Conservation (phyloP, 2,113 vertebrate genomes). For the Sarotherodon lohbergeri region DNA sequence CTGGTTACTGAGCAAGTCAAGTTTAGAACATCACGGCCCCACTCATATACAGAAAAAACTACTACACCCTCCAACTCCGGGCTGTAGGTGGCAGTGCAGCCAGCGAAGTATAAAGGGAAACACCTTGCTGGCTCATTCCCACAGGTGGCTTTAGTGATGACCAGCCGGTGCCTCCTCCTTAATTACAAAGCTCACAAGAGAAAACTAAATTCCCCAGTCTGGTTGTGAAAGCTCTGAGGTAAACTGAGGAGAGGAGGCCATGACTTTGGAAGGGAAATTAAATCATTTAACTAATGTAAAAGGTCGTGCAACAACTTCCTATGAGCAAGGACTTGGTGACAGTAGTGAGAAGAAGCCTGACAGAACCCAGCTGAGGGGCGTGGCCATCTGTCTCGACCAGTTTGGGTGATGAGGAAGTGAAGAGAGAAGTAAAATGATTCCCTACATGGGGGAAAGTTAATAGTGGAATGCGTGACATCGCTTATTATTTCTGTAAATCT, state of each 20-base stretch:
- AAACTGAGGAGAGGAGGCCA: neutral
- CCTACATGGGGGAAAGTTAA: neutral
- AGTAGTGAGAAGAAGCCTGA: neutral
- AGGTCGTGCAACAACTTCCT: neutral
- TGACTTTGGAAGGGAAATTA: neutral
- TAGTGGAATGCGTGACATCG: constrained; percentile 16
- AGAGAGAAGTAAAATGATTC: neutral
- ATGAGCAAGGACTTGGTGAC: neutral
- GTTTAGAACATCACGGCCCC: neutral
- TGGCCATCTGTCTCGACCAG: neutral
- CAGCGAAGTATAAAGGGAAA: neutral
- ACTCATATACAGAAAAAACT: neutral
- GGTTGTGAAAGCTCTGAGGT: constrained; percentile 23
- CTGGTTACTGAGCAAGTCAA: constrained; percentile 39
- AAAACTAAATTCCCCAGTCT: constrained; percentile 9
- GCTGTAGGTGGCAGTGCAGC: neutral
- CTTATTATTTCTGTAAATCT: neutral
- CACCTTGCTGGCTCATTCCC: constrained; percentile 12
- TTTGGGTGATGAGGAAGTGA: neutral
- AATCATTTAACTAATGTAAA: neutral
- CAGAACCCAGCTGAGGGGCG: neutral
- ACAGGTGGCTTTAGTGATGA: constrained; percentile 36
- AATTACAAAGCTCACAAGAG: neutral
- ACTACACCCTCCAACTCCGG: neutral
- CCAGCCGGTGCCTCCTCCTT: neutral